A percentile compares a stretch with the other conserved stretches of the same genome.
Conservation (phyloP, 2,113 vertebrate genomes). For the Calonectris borealis region DNA sequence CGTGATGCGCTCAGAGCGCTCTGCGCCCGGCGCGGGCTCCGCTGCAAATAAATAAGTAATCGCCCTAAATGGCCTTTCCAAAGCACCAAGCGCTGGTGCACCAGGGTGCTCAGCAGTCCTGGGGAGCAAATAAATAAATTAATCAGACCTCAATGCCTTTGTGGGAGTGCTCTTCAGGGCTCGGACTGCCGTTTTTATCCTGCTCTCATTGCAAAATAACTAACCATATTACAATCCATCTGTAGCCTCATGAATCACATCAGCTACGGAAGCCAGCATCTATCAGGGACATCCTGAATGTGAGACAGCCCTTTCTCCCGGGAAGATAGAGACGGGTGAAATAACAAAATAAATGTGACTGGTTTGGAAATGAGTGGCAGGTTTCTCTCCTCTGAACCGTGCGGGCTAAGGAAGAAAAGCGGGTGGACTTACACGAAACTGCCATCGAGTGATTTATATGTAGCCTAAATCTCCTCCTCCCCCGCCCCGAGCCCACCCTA, state of each 20-base stretch:
- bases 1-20: not conserved
- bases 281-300: not conserved
- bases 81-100: not conserved
- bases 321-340: not conserved
- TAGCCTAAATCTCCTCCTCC: not conserved
- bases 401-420: not conserved
- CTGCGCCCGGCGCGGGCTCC: fast-evolving
- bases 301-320: not conserved
- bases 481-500: not conserved
- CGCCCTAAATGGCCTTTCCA: slow-evolving; percentile 9
- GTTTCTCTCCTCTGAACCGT: not conserved
- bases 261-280: not conserved
- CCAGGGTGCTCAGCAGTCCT: slow-evolving; percentile 1
- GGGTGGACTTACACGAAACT: not conserved
- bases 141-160: not conserved
- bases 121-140: slow-evolving; percentile 28
- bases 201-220: not conserved
- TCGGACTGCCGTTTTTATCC: not conserved
- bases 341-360: not conserved
- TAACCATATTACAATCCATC: slow-evolving; percentile 11
- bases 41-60: slow-evolving; percentile 54
- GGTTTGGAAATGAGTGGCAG: not conserved
- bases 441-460: not conserved
- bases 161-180: not conserved
- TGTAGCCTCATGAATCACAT: slow-evolving; percentile 31